Evolutionary conservation across 2,888 invertebrate genomes (phyloP), one percentile per base, ranked within the genome.

Genomic region (Apocheima hispidaria): DNA sequence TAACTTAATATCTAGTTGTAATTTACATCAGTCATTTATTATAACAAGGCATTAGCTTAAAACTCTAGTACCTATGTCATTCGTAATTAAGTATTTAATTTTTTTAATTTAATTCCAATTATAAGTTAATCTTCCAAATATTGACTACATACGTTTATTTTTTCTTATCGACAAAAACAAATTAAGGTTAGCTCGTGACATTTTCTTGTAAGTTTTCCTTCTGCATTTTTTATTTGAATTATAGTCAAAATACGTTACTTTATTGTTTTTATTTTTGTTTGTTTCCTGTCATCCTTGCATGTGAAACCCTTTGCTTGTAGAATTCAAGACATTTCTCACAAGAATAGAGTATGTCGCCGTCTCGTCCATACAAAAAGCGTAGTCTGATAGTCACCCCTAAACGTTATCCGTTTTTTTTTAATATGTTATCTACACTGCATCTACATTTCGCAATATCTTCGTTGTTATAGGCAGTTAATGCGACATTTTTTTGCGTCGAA

Each of bases 51-150:
- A 83, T 89, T 91, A 92, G 90, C 81, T 83, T 87, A 84, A 79
- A 83, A 83, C 83, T 83, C 76, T 88, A 91, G 90, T 89, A 88
- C 87, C 84, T 91, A 90, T 81, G 87, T 90, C 86, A 90, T 83
- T 90, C 88, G 79, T 90, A 86, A 88, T 91, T 92, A 92, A 92
- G 92, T 92, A 92, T 92, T 92, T 92, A 92, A 92, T 92, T 90
- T 91, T 86, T 79, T 91, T 89, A 74, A 91, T 91, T 92, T 92
- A 91, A 92, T 88, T 89, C 75, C 88, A 86, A 87, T 85, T 85
- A 77, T 86, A 90, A 92, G 89, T 88, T 90, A 88, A 90, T 88
- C 84, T 88, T 88, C 83, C 83, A 87, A 90, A 90, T 86, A 86
- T 86, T 86, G 87, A 90, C 87, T 87, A 86, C 82, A 86, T 87